Percentiles rank a stretch among this genome's conserved stretches.
phyloP scores from a whole-genome alignment of 2,888 invertebrate species.

The Agonum fuliginosum region DNA sequence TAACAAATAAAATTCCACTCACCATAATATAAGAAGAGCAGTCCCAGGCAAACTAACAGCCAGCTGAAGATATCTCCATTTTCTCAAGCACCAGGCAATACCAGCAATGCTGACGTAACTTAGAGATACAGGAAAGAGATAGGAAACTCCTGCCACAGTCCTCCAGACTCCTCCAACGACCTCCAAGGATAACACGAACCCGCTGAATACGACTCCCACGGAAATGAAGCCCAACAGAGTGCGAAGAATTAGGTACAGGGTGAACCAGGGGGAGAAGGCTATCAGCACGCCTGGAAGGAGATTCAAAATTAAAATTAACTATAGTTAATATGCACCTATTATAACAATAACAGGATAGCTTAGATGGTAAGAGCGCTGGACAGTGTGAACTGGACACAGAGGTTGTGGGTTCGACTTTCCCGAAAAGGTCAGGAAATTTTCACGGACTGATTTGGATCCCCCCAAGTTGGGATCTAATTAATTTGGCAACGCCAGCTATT shows the following conservation, averaged over 20 bases:
- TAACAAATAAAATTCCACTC: constrained; percentile 66
- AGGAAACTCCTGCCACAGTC: constrained; percentile 86
- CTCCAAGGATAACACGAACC: constrained; percentile 86
- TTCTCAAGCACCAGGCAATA: constrained; percentile 81
- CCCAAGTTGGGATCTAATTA: no score
- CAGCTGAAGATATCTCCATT: constrained; percentile 84
- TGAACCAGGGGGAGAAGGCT: constrained; percentile 82
- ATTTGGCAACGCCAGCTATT: no score
- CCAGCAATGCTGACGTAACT: constrained; percentile 85
- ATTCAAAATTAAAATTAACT: no score
- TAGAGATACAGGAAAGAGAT: constrained; percentile 85
- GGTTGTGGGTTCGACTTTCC: no score
- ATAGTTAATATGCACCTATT: no score
- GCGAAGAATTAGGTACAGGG: constrained; percentile 82
- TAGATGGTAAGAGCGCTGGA: no score
- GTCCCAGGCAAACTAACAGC: constrained; percentile 84
- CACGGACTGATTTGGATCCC: no score
- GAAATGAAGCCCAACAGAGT: constrained; percentile 84
- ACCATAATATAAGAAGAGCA: constrained; percentile 81
- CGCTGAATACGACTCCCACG: constrained; percentile 88
- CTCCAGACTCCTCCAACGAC: constrained; percentile 87
- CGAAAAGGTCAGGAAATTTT: no score
- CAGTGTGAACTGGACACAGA: no score
- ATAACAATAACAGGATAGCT: no score
- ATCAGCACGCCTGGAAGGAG: constrained; percentile 72